These are phyloP conservation scores for Macrotus californicus DNA, from an alignment of 2,113 vertebrate species.

Conservation along the genomic window DNA sequence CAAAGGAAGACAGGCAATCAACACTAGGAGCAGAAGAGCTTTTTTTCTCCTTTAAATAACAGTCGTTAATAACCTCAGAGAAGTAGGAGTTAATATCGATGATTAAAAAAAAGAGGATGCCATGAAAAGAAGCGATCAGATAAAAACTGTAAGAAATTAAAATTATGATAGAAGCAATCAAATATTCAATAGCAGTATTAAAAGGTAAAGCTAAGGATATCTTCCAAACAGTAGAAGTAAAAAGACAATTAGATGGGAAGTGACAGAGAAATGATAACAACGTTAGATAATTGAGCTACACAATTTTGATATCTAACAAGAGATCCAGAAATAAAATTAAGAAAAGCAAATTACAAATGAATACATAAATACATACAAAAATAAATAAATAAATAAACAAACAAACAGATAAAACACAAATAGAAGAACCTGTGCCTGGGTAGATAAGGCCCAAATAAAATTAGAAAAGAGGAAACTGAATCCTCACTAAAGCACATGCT, in stretches of 20 bases:
- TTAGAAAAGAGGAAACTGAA: not conserved
- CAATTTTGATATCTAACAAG: not conserved
- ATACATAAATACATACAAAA: not conserved
- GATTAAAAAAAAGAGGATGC: not conserved
- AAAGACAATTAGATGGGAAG: not conserved
- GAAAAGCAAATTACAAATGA: not conserved
- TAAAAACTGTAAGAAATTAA: not conserved
- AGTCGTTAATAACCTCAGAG: not conserved
- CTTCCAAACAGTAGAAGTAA: not conserved
- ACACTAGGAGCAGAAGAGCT: not conserved
- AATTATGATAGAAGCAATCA: not conserved
- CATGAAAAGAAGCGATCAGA: not conserved
- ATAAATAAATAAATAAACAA: not conserved
- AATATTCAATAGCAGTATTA: not conserved
- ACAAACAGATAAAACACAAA: not conserved
- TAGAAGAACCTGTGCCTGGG: not conserved
- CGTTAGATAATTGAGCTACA: not conserved
- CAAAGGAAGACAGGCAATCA: not conserved
- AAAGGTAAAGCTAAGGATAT: not conserved
- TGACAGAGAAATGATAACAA: not conserved
- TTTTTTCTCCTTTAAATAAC: not conserved
- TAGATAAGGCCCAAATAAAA: not conserved
- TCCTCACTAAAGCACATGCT: not conserved
- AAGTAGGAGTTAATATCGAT: not conserved
- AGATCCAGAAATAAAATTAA: not conserved